Evolutionary conservation across 2,888 invertebrate species (phyloP).

Genomic region (Pristionchus maxplancki): DNA sequence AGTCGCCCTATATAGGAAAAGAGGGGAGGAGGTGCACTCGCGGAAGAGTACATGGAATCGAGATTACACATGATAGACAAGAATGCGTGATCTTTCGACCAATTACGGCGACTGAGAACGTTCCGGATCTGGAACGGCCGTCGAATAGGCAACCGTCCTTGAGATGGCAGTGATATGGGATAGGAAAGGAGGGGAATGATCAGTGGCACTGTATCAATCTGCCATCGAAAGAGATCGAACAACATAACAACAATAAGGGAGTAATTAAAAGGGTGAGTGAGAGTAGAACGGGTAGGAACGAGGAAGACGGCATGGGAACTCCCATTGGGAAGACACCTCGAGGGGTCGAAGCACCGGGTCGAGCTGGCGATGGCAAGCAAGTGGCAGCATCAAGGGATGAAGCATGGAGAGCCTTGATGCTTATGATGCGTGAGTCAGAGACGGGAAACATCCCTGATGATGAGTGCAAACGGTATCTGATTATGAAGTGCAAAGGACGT

Average conservation of each 20-base stretch:
- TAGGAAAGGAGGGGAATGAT: neutral
- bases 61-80: neutral
- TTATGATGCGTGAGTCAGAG: neutral
- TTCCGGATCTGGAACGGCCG: neutral
- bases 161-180: neutral
- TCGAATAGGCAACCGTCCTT: neutral
- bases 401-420: too few relatives aligned
- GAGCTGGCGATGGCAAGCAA: too few relatives aligned
- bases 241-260: neutral
- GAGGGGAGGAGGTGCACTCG: neutral
- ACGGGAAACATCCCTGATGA: neutral
- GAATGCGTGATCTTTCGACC: neutral
- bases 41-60: constrained; percentile 13
- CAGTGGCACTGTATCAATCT: constrained; percentile 23
- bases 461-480: neutral
- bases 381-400: too few relatives aligned
- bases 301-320: neutral
- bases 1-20: constrained; percentile 14
- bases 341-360: too few relatives aligned
- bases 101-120: neutral
- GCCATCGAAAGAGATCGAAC: constrained; percentile 16
- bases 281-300: neutral
- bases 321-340: too few relatives aligned
- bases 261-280: neutral
- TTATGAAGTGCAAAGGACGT: neutral